A percentile compares a stretch with the other conserved stretches of the same genome.
phyloP scores from a whole-genome alignment of 1,140 invertebrate species.

The Papilio dardanus region DNA sequence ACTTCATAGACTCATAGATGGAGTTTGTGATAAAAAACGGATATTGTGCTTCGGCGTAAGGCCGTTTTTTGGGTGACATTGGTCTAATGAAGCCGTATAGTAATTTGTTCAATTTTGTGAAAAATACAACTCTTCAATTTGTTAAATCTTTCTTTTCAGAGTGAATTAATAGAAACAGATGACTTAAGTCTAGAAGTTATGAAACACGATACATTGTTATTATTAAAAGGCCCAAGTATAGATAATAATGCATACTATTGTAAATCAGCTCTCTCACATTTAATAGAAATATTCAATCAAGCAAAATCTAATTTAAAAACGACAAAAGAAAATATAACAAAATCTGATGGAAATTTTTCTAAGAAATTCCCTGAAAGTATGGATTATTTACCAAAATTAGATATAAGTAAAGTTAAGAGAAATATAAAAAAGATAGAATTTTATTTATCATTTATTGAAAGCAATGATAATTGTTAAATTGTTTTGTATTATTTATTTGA shows the following conservation, averaged over 20 bases:
- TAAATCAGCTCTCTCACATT: conserved; percentile 84
- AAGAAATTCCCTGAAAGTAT: conserved; percentile 82
- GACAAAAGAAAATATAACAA: conserved; percentile 54
- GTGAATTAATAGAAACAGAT: conserved; percentile 68
- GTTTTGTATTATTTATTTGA: neutral
- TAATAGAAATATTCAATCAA: conserved; percentile 81
- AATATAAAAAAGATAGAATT: conserved; percentile 87
- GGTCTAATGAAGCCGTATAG: too few species aligned
- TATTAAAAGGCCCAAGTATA: conserved; percentile 67
- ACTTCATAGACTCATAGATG: too few species aligned
- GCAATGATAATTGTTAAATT: conserved; percentile 57
- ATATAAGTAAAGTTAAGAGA: conserved; percentile 83
- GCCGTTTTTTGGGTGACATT: too few species aligned
- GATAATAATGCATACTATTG: conserved; percentile 62
- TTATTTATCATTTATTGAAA: conserved; percentile 85
- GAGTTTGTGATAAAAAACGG: too few species aligned
- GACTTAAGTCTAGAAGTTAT: conserved; percentile 67
- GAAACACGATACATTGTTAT: conserved; percentile 64
- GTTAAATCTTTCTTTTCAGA: conserved; percentile 53
- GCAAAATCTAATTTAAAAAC: conserved; percentile 55
- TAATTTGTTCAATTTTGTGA: too few species aligned
- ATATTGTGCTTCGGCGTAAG: too few species aligned
- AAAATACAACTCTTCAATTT: neutral
- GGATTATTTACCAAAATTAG: conserved; percentile 75
- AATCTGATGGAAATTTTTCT: conserved; percentile 68